These are phyloP conservation scores for Timema cristinae DNA, from an alignment of 2,888 invertebrate genomes.

Conservation along the genomic window DNA sequence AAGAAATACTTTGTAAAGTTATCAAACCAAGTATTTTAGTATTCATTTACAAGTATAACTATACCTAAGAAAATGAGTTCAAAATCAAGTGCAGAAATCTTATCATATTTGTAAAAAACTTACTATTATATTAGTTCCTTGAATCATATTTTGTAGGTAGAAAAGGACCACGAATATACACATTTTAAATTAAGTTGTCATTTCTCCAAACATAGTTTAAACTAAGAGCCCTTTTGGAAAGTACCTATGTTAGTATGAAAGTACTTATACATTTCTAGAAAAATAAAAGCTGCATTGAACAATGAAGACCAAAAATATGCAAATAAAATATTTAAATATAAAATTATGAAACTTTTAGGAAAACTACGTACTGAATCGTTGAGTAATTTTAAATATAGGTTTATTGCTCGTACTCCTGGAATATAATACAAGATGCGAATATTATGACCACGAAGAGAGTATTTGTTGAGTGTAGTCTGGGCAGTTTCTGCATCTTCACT, in stretches of 20 bases:
- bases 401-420: constrained; percentile 50
- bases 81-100: too few relatives aligned
- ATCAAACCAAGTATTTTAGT: too few relatives aligned
- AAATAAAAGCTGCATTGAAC: not conserved
- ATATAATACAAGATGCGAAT: constrained; percentile 50
- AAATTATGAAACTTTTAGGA: constrained; percentile 5
- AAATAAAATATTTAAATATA: not conserved
- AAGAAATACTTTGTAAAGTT: too few relatives aligned
- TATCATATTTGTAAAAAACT: too few relatives aligned
- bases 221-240: too few relatives aligned
- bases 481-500: constrained; percentile 46
- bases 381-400: constrained; percentile 48
- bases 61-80: too few relatives aligned
- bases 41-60: too few relatives aligned
- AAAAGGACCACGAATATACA: too few relatives aligned
- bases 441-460: constrained; percentile 42
- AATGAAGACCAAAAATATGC: not conserved
- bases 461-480: constrained; percentile 42
- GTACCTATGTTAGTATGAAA: not conserved
- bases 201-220: too few relatives aligned
- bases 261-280: not conserved
- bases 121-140: too few relatives aligned
- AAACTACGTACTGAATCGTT: constrained; percentile 42
- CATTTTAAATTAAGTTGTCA: too few relatives aligned
- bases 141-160: too few relatives aligned